Conservation (phyloP, 64 coral and sea anemone species). For the Montipora efflorescens region DNA sequence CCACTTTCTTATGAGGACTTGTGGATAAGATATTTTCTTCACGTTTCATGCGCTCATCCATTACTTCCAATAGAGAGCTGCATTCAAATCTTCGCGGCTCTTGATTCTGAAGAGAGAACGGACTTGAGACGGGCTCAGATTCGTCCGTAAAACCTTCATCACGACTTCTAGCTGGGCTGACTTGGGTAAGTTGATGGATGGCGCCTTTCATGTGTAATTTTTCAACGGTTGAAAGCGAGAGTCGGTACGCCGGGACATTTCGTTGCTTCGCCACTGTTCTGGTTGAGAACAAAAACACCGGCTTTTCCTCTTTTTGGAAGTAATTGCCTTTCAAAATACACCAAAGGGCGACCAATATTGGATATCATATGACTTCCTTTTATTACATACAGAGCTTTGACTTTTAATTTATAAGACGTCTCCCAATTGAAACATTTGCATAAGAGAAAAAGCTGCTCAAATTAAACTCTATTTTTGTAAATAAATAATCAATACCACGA, state of each 20-base stretch:
- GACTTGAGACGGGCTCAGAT: neutral
- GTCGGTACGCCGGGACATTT: neutral
- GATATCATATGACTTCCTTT: constrained; percentile 8
- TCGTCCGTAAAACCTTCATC: neutral
- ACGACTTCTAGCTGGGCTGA: neutral
- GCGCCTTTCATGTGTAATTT: neutral
- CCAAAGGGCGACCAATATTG: neutral
- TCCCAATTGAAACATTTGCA: constrained; percentile 27
- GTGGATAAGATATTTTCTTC: constrained; percentile 72
- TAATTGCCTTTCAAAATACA: neutral
- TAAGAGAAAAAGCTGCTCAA: constrained; percentile 2
- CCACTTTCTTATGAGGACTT: constrained; percentile 70
- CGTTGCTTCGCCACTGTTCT: neutral
- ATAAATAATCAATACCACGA: too few species aligned
- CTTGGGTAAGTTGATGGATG: neutral
- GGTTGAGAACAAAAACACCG: neutral
- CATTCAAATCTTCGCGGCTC: constrained; percentile 16
- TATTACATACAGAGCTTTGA: neutral
- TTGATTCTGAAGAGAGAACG: neutral
- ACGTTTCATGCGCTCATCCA: constrained; percentile 74
- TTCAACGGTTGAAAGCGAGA: too few species aligned
- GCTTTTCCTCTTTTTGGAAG: neutral
- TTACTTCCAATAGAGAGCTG: constrained; percentile 16
- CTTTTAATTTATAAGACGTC: constrained; percentile 2
- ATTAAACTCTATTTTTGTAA: neutral